phyloP scores from a whole-genome alignment of 2,888 invertebrate genomes.

The Aspidapion aeneum region DNA sequence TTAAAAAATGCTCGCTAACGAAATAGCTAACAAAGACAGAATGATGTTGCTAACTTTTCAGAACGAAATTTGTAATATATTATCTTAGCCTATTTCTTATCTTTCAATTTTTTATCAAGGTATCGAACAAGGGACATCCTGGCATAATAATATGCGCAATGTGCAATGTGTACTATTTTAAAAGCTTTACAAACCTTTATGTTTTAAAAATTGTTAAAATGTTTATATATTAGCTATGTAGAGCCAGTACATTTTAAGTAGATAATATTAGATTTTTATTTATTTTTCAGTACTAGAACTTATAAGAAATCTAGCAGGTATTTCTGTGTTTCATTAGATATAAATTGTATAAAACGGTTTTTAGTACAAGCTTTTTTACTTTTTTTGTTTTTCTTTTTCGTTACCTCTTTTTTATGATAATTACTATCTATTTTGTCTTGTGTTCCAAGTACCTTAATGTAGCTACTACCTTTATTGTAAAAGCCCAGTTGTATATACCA shows the following conservation, averaged over 20 bases:
- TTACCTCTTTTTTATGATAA: background rate
- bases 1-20: no score
- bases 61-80: no score
- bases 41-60: no score
- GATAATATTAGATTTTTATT: background rate
- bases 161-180: conserved; percentile 38
- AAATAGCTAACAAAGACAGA: no score
- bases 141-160: no score
- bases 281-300: background rate
- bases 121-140: no score
- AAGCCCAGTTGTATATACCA: background rate
- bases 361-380: background rate
- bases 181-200: conserved; percentile 22
- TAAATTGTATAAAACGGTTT: background rate
- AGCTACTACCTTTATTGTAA: background rate
- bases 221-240: conserved; percentile 49
- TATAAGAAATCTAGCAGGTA: background rate
- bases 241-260: conserved; percentile 49
- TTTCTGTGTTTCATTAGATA: background rate
- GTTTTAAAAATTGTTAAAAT: conserved; percentile 48
- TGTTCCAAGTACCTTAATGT: background rate
- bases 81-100: no score
- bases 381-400: background rate
- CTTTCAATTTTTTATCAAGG: no score
- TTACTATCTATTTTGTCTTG: no score